phyloP scores from a whole-genome alignment of 2,888 invertebrate genomes.

The Diaprepes abbreviatus region DNA sequence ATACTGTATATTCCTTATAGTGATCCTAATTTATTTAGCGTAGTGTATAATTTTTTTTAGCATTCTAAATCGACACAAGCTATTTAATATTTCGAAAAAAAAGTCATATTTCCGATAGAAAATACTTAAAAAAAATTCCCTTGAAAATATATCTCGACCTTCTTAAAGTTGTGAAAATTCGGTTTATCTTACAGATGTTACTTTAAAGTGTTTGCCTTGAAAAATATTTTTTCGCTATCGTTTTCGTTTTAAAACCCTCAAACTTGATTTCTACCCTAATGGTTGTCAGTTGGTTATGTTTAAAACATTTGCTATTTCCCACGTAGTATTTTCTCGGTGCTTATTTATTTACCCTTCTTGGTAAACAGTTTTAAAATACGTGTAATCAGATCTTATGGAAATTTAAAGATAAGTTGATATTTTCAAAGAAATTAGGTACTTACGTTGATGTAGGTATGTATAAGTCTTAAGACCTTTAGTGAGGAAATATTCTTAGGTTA shows the following conservation, averaged over 20 bases:
- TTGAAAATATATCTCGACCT: too few species aligned
- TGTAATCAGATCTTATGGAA: constrained; percentile 27
- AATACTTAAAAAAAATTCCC: too few species aligned
- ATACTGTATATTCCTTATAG: too few species aligned
- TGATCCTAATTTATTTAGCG: too few species aligned
- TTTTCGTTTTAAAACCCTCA: constrained; percentile 37
- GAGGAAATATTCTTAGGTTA: not conserved
- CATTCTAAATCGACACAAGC: too few species aligned
- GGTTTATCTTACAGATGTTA: constrained; percentile 31
- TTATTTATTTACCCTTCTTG: constrained; percentile 33
- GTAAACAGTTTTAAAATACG: constrained; percentile 25
- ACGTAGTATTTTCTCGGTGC: constrained; percentile 36
- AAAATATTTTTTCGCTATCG: constrained; percentile 37
- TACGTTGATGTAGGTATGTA: not conserved
- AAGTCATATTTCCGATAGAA: too few species aligned
- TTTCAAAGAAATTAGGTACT: constrained; percentile 2
- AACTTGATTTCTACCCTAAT: constrained; percentile 45
- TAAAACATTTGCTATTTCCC: constrained; percentile 36
- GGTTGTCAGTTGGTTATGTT: constrained; percentile 40
- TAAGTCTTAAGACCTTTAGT: not conserved
- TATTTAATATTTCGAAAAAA: too few species aligned
- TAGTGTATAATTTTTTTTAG: too few species aligned
- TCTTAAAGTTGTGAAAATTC: constrained; percentile 14
- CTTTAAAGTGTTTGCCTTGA: constrained; percentile 33
- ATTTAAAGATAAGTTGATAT: constrained; percentile 14